phyloP scores from a whole-genome alignment of 2,888 invertebrate species.

The Julus scandinavius region DNA sequence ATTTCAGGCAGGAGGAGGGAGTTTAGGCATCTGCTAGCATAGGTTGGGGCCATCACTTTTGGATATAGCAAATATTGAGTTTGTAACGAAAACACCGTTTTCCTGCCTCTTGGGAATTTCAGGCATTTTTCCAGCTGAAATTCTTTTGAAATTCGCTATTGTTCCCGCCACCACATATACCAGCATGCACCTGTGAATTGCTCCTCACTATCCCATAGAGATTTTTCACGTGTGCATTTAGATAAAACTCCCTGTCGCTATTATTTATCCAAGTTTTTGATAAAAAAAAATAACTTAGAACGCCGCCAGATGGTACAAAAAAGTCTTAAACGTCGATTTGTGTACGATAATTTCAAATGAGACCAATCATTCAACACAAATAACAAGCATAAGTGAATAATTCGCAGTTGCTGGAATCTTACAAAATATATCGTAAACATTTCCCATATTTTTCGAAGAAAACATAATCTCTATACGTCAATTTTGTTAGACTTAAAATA shows the following conservation, averaged over 20 bases:
- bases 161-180: neutral
- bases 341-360: neutral
- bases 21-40: neutral
- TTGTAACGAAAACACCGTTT: neutral
- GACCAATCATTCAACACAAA: neutral
- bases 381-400: neutral
- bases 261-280: neutral
- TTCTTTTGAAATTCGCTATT: neutral
- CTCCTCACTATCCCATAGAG: neutral
- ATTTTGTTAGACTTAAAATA: too few relatives aligned
- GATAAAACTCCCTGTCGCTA: neutral
- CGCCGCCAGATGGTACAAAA: neutral
- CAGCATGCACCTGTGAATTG: neutral
- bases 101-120: constrained; percentile 2
- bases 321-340: neutral
- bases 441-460: too few relatives aligned
- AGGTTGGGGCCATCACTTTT: neutral
- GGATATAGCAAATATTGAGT: neutral
- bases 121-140: constrained; percentile 2
- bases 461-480: too few relatives aligned
- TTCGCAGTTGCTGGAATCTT: neutral
- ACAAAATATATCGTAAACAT: too few relatives aligned
- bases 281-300: neutral
- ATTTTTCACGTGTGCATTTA: neutral
- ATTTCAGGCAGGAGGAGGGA: neutral